phyloP scores from a whole-genome alignment of 2,113 vertebrate species.

The Pseudois nayaur region DNA sequence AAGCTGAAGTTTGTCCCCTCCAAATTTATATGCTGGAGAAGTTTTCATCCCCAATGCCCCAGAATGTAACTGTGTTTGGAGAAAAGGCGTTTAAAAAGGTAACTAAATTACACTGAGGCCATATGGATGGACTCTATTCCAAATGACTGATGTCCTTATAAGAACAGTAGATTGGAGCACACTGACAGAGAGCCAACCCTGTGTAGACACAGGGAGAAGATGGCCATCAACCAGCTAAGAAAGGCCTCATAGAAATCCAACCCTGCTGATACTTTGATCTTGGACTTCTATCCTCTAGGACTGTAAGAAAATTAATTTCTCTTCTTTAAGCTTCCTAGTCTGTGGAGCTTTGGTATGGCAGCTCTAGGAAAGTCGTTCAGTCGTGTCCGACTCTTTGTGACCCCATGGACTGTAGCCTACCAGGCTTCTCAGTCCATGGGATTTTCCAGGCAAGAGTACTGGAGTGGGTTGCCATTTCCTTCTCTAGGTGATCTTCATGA shows the following conservation, averaged over 20 bases:
- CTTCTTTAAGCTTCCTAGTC: neutral
- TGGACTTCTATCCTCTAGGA: neutral
- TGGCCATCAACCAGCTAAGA: neutral
- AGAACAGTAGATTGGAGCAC: neutral
- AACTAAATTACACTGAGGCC: neutral
- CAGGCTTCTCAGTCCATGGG: too few relatives aligned
- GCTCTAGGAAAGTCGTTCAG: too few relatives aligned
- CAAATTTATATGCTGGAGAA: neutral
- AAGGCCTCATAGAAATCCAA: neutral
- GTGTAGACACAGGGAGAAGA: neutral
- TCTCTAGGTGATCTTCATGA: too few relatives aligned
- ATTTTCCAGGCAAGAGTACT: too few relatives aligned
- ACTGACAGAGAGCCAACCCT: rapidly evolving
- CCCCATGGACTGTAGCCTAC: too few relatives aligned
- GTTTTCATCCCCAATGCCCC: neutral
- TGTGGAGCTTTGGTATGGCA: neutral
- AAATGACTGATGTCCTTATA: neutral
- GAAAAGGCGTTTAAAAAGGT: neutral
- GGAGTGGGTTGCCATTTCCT: too few relatives aligned
- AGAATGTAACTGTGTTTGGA: neutral
- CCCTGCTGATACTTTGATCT: neutral
- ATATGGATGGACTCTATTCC: too few relatives aligned
- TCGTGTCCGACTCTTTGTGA: too few relatives aligned
- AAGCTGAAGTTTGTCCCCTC: neutral
- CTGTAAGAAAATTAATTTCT: neutral